Conservation (phyloP, 2,113 vertebrate species). For the Ariopsis seemanni region DNA sequence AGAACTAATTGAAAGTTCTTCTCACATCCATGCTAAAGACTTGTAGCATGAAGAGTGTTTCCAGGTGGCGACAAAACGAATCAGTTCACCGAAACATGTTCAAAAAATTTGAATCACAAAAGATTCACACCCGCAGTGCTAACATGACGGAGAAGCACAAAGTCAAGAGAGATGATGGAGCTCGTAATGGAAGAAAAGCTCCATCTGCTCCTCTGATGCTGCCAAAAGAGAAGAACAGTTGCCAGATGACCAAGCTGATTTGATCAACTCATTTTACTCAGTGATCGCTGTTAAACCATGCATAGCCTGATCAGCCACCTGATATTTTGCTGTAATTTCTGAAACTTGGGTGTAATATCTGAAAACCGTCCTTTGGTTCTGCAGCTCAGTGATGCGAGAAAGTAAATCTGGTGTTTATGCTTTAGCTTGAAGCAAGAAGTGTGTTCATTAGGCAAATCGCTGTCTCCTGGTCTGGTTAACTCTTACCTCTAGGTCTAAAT, state of each 20-base stretch:
- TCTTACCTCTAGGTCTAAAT: background rate
- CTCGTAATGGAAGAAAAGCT: slow-evolving; percentile 34
- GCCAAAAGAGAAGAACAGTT: slow-evolving; percentile 12
- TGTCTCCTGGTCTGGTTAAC: background rate
- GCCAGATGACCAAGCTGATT: slow-evolving; percentile 32
- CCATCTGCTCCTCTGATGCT: slow-evolving; percentile 45
- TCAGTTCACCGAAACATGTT: background rate
- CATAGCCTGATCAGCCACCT: background rate
- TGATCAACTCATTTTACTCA: slow-evolving; percentile 21
- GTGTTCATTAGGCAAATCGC: background rate
- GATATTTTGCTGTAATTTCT: background rate
- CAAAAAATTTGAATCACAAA: background rate
- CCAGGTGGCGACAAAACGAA: background rate
- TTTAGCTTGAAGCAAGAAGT: background rate
- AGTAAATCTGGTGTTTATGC: background rate
- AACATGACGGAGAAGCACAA: slow-evolving; percentile 39
- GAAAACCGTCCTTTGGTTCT: background rate
- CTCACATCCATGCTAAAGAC: background rate
- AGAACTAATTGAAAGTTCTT: slow-evolving; percentile 1
- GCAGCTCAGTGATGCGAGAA: background rate
- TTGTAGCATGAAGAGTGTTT: background rate
- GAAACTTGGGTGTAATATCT: background rate
- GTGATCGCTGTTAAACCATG: slow-evolving; percentile 1
- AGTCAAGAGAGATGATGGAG: slow-evolving; percentile 34
- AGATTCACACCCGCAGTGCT: slow-evolving; percentile 24